A percentile compares a stretch with the other conserved stretches of the same genome.
Evolutionary conservation across 1,140 invertebrate genomes (phyloP).

Genomic region (Samia ricini): DNA sequence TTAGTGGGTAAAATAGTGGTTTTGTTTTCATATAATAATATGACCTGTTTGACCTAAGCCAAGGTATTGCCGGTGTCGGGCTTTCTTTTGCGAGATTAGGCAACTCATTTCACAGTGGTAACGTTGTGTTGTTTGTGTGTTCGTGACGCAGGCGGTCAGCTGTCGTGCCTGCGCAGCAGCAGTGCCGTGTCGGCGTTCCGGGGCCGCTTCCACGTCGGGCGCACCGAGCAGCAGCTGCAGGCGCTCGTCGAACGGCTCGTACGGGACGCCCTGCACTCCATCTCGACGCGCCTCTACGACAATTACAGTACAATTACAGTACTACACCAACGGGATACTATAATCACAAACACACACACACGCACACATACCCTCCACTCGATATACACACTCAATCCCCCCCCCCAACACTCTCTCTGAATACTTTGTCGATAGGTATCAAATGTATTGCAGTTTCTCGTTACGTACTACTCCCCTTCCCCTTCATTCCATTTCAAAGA

Average conservation of each 20-base stretch:
- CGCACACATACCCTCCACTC: neutral
- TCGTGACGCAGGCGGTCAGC: slow-evolving; percentile 90
- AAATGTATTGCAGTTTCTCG: too few species aligned
- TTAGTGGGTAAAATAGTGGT: too few species aligned
- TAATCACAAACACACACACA: slow-evolving; percentile 18
- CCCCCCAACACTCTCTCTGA: too few species aligned
- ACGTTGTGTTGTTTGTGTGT: neutral
- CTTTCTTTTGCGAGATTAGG: too few species aligned
- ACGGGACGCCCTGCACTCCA: slow-evolving; percentile 91
- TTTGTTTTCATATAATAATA: too few species aligned
- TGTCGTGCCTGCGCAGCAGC: slow-evolving; percentile 96
- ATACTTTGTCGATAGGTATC: too few species aligned
- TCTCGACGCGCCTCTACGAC: slow-evolving; percentile 99
- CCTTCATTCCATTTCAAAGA: too few species aligned
- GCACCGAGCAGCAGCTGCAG: slow-evolving; percentile 97
- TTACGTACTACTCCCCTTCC: too few species aligned
- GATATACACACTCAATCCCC: too few species aligned
- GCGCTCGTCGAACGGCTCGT: slow-evolving; percentile 95
- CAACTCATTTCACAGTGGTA: too few species aligned
- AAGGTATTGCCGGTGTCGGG: too few species aligned
- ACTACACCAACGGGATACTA: slow-evolving; percentile 97
- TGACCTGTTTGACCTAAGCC: too few species aligned
- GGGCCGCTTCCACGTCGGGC: slow-evolving; percentile 94
- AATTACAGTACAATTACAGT: slow-evolving; percentile 99
- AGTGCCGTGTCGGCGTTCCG: slow-evolving; percentile 88